These are phyloP conservation scores for Chaetura pelagica DNA, from an alignment of 2,113 vertebrate species.

Conservation along the genomic window DNA sequence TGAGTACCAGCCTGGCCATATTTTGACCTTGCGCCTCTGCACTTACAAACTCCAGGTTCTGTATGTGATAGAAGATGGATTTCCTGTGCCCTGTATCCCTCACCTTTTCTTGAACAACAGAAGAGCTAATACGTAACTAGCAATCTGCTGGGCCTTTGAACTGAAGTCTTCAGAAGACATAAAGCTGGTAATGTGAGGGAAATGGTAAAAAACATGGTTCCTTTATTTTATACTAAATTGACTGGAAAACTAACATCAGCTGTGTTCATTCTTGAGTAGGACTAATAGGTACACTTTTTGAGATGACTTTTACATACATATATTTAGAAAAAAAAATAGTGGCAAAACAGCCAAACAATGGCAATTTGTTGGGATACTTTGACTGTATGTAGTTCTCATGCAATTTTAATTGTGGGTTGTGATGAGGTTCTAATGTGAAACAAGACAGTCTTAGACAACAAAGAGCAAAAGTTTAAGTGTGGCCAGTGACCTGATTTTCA, in stretches of 20 bases:
- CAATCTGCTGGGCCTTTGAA: constrained; percentile 24
- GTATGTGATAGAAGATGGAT: constrained; percentile 44
- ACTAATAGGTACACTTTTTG: neutral
- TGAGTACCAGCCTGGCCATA: neutral
- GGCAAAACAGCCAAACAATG: neutral
- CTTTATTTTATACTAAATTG: constrained; percentile 28
- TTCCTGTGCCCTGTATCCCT: constrained; percentile 37
- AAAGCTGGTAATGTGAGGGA: constrained; percentile 9
- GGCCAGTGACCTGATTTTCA: neutral
- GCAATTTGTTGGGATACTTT: neutral
- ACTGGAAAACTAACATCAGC: constrained; percentile 1
- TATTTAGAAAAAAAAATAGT: neutral
- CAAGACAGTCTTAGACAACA: neutral
- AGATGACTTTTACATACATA: neutral
- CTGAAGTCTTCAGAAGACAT: neutral
- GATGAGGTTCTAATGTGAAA: neutral
- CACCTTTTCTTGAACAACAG: neutral
- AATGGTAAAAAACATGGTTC: neutral
- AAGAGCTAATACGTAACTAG: neutral
- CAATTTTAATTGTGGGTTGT: neutral
- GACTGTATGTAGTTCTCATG: neutral
- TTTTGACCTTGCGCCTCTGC: neutral
- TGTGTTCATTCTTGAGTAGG: neutral
- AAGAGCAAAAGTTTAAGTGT: neutral
- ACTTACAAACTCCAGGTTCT: neutral